Conservation (phyloP, 2,113 vertebrate species). For the Damaliscus lunatus region DNA sequence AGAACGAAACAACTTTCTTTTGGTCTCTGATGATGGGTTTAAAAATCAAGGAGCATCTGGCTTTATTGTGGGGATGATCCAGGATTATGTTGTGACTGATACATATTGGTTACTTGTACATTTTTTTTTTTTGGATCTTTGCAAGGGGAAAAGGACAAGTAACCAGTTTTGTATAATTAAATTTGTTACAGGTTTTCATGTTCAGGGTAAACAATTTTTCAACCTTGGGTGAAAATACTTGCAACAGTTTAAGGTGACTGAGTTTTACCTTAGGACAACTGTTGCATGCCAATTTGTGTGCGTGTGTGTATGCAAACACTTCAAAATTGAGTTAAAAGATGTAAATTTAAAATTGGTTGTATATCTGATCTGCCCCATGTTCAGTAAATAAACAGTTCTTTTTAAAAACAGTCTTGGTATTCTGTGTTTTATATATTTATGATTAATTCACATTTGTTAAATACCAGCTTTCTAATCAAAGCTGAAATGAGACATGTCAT, state of each 20-base stretch:
- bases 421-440: constrained; percentile 29
- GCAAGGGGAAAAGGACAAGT: constrained; percentile 80
- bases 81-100: constrained; percentile 87
- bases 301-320: constrained; percentile 77
- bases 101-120: constrained; percentile 86
- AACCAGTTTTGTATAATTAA: constrained; percentile 90
- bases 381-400: constrained; percentile 96
- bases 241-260: constrained; percentile 81
- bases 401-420: constrained; percentile 77
- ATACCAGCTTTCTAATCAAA: background rate
- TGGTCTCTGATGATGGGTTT: constrained; percentile 81
- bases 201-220: constrained; percentile 84
- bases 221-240: constrained; percentile 77
- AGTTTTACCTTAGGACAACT: constrained; percentile 72
- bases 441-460: background rate
- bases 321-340: constrained; percentile 85
- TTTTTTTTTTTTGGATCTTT: constrained; percentile 79
- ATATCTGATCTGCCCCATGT: constrained; percentile 88
- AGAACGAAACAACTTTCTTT: constrained; percentile 72
- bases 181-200: constrained; percentile 89
- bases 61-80: constrained; percentile 77
- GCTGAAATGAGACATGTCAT: background rate
- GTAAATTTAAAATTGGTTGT: constrained; percentile 88
- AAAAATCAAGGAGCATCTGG: constrained; percentile 73
- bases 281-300: constrained; percentile 79